Conservation (phyloP, 1,140 invertebrate species). For the Acromyrmex heyeri region DNA sequence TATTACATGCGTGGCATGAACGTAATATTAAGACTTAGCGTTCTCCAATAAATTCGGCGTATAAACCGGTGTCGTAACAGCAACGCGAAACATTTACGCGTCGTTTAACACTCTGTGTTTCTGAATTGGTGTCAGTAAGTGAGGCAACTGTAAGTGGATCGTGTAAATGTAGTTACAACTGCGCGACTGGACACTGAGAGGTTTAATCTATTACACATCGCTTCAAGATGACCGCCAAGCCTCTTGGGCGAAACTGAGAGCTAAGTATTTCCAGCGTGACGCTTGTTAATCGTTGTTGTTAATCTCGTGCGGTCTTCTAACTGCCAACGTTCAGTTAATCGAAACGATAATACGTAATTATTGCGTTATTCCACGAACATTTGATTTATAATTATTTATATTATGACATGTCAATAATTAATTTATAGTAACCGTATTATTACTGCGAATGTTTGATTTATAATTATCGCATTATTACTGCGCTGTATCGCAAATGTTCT, state of each 20-base stretch:
- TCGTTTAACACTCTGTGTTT: constrained; percentile 44
- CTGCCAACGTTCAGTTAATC: background rate
- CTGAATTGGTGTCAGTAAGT: constrained; percentile 34
- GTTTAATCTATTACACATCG: constrained; percentile 15
- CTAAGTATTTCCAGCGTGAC: constrained; percentile 18
- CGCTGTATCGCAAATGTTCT: background rate
- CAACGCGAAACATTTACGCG: constrained; percentile 46
- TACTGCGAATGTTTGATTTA: background rate
- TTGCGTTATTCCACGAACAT: background rate
- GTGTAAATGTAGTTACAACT: constrained; percentile 51
- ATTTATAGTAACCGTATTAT: constrained; percentile 15
- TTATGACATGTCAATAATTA: constrained; percentile 15
- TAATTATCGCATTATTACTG: constrained; percentile 25
- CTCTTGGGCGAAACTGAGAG: constrained; percentile 9
- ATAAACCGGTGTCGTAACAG: constrained; percentile 35
- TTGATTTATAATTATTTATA: constrained; percentile 27
- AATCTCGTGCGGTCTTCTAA: constrained; percentile 4
- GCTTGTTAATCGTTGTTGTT: constrained; percentile 6
- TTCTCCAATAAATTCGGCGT: constrained; percentile 41
- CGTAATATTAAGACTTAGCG: constrained; percentile 21
- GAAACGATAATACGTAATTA: constrained; percentile 13
- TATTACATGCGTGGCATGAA: constrained; percentile 13
- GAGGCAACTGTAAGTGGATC: constrained; percentile 40
- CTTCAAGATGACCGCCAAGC: constrained; percentile 17
- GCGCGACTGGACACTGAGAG: background rate